A percentile compares a stretch with the other conserved stretches of the same genome.
phyloP scores from a whole-genome alignment of 1,140 invertebrate genomes.

The Dufourea novaeangliae region DNA sequence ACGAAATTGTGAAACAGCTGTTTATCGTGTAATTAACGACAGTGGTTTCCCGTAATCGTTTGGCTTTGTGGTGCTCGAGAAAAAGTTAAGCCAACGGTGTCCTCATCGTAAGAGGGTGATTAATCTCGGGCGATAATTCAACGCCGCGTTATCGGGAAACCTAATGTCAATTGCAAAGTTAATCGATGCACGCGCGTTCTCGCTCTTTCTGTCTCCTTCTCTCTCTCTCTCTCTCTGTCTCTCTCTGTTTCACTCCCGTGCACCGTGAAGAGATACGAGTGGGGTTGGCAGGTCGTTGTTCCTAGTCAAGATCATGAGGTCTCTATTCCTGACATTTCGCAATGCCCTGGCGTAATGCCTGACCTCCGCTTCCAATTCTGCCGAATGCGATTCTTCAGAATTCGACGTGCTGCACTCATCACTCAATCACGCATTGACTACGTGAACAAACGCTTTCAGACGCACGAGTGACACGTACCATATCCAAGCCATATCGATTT shows the following conservation, averaged over 20 bases:
- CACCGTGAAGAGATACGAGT: constrained; percentile 59
- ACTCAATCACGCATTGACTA: constrained; percentile 63
- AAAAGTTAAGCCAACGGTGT: constrained; percentile 6
- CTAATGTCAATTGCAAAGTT: constrained; percentile 75
- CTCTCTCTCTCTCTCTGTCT: constrained; percentile 16
- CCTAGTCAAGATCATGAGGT: constrained; percentile 63
- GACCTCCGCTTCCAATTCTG: constrained; percentile 51
- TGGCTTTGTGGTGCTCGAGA: constrained; percentile 30
- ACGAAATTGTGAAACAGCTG: constrained; percentile 14
- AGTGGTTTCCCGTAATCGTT: constrained; percentile 13
- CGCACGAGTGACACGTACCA: constrained; percentile 59
- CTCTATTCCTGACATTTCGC: constrained; percentile 61
- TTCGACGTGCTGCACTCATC: constrained; percentile 50
- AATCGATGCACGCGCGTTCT: constrained; percentile 67
- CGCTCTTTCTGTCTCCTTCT: constrained; percentile 17
- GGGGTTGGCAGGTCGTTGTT: constrained; percentile 72
- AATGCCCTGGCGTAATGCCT: constrained; percentile 50
- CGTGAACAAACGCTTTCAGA: constrained; percentile 57
- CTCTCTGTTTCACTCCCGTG: constrained; percentile 15
- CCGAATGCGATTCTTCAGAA: constrained; percentile 61
- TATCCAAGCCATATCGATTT: constrained; percentile 63
- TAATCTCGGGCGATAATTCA: constrained; percentile 75
- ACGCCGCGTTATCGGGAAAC: constrained; percentile 68
- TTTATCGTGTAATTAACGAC: too few relatives aligned
- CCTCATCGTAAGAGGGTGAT: constrained; percentile 58